Evolutionary conservation across 1,140 invertebrate genomes (phyloP).

Genomic region (Cotesia typhae): DNA sequence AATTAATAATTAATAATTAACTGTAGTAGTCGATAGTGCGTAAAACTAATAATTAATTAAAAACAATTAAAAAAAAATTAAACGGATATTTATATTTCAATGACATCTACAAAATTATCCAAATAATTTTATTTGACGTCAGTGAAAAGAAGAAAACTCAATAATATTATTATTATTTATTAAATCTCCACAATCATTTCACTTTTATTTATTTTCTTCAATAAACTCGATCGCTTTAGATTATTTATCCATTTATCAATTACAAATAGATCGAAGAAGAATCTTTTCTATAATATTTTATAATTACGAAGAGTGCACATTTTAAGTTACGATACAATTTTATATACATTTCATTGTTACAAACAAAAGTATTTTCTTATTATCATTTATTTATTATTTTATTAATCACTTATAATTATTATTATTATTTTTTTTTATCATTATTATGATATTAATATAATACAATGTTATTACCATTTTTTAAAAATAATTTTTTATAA

Average conservation of each 20-base stretch:
- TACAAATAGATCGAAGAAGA: not conserved
- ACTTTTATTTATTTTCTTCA: conserved; percentile 33
- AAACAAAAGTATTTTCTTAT: conserved; percentile 49
- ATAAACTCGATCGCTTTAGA: conserved; percentile 8
- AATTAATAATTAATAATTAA: conserved; percentile 62
- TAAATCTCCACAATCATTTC: conserved; percentile 40
- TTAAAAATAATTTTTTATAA: conserved; percentile 19
- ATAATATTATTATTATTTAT: not conserved
- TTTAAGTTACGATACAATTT: conserved; percentile 54
- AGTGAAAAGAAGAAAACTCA: no score
- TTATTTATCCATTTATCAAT: not conserved
- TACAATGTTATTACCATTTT: conserved; percentile 47
- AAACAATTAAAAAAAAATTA: conserved; percentile 53
- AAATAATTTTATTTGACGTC: conserved; percentile 43
- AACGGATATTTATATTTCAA: conserved; percentile 34
- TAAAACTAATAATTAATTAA: conserved; percentile 53
- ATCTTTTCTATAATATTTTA: not conserved
- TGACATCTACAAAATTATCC: conserved; percentile 31
- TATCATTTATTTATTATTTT: no score
- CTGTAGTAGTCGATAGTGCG: conserved; percentile 59
- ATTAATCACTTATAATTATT: no score
- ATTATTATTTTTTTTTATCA: no score
- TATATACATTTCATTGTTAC: conserved; percentile 60
- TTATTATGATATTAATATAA: conserved; percentile 56
- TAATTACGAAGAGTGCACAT: conserved; percentile 43